phyloP scores from a whole-genome alignment of 2,113 vertebrate species.

The Gambusia holbrooki region DNA sequence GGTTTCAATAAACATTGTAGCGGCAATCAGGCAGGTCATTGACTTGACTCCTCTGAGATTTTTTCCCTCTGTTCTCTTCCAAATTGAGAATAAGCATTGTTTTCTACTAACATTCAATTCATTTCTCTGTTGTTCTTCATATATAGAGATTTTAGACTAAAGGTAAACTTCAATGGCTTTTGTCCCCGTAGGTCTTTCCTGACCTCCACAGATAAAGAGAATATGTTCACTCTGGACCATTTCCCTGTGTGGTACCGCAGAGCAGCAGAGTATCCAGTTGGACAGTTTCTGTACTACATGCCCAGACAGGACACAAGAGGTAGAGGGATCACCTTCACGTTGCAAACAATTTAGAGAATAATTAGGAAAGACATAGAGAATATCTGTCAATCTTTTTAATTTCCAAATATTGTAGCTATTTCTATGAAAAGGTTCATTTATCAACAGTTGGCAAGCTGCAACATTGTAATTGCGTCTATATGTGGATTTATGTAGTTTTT shows the following conservation, averaged over 20 bases:
- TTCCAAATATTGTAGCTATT: not conserved
- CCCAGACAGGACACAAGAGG: slow-evolving; percentile 85
- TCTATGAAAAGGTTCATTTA: too few relatives aligned
- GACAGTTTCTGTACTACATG: slow-evolving; percentile 90
- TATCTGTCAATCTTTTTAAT: not conserved
- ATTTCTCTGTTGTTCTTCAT: not conserved
- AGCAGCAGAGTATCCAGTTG: slow-evolving; percentile 87
- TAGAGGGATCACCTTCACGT: slow-evolving; percentile 59
- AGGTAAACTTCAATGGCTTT: slow-evolving; percentile 17
- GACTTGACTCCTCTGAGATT: not conserved
- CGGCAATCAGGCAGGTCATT: not conserved
- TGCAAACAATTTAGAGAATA: not conserved
- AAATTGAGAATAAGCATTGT: not conserved
- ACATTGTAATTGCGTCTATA: not conserved
- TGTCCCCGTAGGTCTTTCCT: slow-evolving; percentile 87
- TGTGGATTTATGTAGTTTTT: not conserved
- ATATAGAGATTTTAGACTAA: not conserved
- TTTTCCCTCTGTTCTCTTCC: not conserved
- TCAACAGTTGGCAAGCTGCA: not conserved
- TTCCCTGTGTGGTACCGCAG: slow-evolving; percentile 96
- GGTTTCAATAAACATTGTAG: not conserved
- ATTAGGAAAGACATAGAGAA: too few relatives aligned
- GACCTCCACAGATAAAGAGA: slow-evolving; percentile 85
- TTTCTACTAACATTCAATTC: not conserved
- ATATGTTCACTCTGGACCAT: slow-evolving; percentile 92